A percentile compares a stretch with the other conserved stretches of the same genome.
phyloP scores from a whole-genome alignment of 2,113 vertebrate genomes.

The Mastomys natalensis region DNA sequence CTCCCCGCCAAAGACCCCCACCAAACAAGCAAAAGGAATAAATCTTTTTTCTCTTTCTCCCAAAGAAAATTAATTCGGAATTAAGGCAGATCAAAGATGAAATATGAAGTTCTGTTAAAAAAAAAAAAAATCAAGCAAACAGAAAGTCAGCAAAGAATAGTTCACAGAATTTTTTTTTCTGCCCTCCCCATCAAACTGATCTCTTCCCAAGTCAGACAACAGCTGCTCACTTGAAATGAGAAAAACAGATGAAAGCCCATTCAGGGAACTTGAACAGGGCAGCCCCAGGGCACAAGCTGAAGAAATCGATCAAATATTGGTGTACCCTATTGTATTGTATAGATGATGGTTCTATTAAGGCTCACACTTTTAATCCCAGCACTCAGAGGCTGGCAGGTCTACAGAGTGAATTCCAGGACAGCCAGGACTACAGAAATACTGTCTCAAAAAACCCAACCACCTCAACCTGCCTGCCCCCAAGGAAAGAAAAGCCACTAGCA shows the following conservation, averaged over 20 bases:
- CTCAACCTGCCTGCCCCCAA: background rate
- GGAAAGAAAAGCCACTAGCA: constrained; percentile 37
- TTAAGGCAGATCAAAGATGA: constrained; percentile 48
- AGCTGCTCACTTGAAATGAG: constrained; percentile 34
- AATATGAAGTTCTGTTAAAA: constrained; percentile 39
- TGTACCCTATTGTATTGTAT: background rate
- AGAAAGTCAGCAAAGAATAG: background rate
- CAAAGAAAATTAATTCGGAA: constrained; percentile 50
- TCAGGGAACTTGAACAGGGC: constrained; percentile 50
- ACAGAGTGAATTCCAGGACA: background rate
- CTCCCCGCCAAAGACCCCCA: background rate
- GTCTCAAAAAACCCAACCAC: constrained; percentile 5
- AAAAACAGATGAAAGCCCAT: constrained; percentile 64
- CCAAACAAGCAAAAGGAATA: constrained; percentile 25
- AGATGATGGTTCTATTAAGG: constrained; percentile 38
- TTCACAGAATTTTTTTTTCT: background rate
- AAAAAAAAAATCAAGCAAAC: background rate
- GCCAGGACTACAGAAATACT: background rate
- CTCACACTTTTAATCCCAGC: background rate
- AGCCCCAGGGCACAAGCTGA: background rate
- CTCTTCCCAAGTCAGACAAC: constrained; percentile 36
- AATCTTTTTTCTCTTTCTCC: background rate
- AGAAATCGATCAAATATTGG: constrained; percentile 41
- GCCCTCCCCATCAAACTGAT: background rate
- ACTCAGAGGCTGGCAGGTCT: background rate